Conservation (phyloP, 2,888 invertebrate genomes). For the Trissoscelio sp. region DNA sequence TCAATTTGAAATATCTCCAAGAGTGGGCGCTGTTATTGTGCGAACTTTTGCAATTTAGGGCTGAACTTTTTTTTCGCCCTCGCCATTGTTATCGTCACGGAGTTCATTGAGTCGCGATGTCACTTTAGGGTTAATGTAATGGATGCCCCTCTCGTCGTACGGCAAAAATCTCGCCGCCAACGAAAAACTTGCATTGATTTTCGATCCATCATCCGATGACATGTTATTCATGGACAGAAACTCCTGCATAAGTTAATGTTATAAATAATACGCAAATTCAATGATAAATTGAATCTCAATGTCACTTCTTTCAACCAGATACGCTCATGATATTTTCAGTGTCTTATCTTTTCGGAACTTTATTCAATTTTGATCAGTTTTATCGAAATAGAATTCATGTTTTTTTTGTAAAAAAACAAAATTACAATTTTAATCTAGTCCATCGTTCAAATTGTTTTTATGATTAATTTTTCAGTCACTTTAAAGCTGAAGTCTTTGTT, state of each 20-base stretch:
- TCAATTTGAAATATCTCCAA: constrained; percentile 48
- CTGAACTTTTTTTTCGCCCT: constrained; percentile 9
- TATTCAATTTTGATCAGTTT: no score
- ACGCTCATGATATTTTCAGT: no score
- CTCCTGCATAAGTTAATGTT: constrained; percentile 27
- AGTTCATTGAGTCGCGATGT: constrained; percentile 51
- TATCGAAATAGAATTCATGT: no score
- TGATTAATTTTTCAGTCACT: no score
- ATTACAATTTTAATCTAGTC: no score
- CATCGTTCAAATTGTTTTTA: no score
- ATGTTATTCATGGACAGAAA: constrained; percentile 32
- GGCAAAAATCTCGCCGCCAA: constrained; percentile 3
- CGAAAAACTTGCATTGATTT: constrained; percentile 49
- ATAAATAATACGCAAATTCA: constrained; percentile 28
- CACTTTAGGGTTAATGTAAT: constrained; percentile 38
- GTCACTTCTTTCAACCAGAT: neutral
- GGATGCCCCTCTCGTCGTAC: constrained; percentile 10
- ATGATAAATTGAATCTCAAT: constrained; percentile 29
- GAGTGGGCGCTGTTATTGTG: constrained; percentile 20
- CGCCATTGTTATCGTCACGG: constrained; percentile 22
- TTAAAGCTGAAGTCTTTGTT: no score
- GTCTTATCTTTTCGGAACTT: neutral
- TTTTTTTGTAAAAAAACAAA: no score
- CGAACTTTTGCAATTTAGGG: constrained; percentile 31
- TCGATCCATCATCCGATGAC: constrained; percentile 43